These are phyloP conservation scores for Ceratosolen solmsi DNA, from an alignment of 1,140 invertebrate species.

Conservation along the genomic window DNA sequence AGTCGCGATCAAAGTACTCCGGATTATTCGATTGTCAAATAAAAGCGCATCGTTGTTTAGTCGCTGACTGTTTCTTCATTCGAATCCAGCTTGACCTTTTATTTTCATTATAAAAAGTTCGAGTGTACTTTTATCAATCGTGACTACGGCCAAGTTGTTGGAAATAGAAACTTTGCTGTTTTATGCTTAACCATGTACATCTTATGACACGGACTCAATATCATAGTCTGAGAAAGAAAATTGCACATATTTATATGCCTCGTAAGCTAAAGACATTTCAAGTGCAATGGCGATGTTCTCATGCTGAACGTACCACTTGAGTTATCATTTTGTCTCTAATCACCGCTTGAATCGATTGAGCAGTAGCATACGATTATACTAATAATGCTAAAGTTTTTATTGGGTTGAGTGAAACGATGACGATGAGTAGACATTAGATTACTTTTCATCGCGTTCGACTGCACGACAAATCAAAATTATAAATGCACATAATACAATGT, in stretches of 20 bases:
- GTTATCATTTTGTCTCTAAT: neutral
- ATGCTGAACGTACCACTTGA: neutral
- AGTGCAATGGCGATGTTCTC: neutral
- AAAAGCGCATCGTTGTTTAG: neutral
- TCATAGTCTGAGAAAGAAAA: too few species aligned
- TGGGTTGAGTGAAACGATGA: neutral
- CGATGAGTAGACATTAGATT: neutral
- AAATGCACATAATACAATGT: too few species aligned
- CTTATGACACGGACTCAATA: too few species aligned
- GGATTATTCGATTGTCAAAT: neutral
- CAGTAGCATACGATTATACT: too few species aligned
- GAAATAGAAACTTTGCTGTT: neutral
- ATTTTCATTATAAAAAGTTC: neutral
- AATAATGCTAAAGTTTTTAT: neutral
- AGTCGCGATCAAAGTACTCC: neutral
- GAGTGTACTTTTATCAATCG: neutral
- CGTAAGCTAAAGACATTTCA: too few species aligned
- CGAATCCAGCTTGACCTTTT: neutral
- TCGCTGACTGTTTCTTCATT: neutral
- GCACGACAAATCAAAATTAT: neutral
- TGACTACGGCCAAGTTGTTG: neutral
- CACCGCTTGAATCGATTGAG: neutral
- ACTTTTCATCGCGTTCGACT: neutral
- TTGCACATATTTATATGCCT: too few species aligned
- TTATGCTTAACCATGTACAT: too few species aligned